Conservation (phyloP, 2,888 invertebrate genomes). For the Caenorhabditis sp. region DNA sequence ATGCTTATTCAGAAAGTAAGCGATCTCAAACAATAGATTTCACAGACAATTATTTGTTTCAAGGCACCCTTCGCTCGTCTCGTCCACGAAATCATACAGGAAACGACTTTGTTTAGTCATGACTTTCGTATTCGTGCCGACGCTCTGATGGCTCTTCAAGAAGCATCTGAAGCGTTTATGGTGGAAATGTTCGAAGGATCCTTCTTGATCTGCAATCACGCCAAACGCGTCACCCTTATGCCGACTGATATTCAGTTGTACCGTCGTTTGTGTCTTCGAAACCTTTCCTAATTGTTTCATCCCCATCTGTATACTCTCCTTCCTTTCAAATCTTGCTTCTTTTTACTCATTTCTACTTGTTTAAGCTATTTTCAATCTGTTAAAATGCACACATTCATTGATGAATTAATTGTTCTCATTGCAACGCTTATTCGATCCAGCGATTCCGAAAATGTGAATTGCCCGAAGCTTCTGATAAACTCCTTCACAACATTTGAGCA, state of each 20-base stretch:
- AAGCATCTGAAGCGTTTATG: constrained; percentile 68
- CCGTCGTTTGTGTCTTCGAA: constrained; percentile 56
- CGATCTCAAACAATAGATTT: background rate
- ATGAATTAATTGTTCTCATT: constrained; percentile 21
- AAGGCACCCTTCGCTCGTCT: constrained; percentile 68
- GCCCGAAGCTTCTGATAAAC: constrained; percentile 55
- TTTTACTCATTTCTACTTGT: constrained; percentile 1
- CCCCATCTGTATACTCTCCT: background rate
- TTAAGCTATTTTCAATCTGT: constrained; percentile 3
- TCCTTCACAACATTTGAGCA: constrained; percentile 51
- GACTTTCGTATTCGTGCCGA: constrained; percentile 59
- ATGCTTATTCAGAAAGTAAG: constrained; percentile 64
- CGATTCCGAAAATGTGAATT: constrained; percentile 31
- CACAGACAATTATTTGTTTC: constrained; percentile 8
- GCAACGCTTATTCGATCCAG: background rate
- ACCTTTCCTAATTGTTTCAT: constrained; percentile 11
- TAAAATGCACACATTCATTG: constrained; percentile 31
- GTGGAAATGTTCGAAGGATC: constrained; percentile 66
- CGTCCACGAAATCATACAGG: constrained; percentile 57
- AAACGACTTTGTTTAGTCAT: background rate
- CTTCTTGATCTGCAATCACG: constrained; percentile 56
- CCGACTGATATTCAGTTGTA: constrained; percentile 64
- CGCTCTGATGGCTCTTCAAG: constrained; percentile 63
- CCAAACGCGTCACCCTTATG: constrained; percentile 68
- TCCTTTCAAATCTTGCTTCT: background rate